These are phyloP conservation scores for Xylocopa sonorina DNA, from an alignment of 1,140 invertebrate genomes.

Conservation along the genomic window DNA sequence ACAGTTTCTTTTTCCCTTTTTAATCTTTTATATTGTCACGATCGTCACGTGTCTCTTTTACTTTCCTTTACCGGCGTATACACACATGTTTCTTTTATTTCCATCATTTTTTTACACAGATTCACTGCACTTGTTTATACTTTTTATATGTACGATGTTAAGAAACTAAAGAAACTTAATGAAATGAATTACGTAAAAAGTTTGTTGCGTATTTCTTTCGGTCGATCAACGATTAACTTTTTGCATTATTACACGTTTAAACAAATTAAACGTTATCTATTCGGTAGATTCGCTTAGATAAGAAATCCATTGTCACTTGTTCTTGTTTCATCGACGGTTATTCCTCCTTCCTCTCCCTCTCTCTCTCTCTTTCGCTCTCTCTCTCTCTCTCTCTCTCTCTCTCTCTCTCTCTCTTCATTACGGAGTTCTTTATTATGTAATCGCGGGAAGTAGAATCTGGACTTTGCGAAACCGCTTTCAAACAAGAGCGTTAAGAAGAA, in stretches of 20 bases:
- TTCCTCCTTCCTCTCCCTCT: too few relatives aligned
- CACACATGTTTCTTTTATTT: conserved; percentile 42
- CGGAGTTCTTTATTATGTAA: conserved; percentile 67
- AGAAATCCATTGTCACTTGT: conserved; percentile 48
- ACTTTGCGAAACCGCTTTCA: conserved; percentile 20
- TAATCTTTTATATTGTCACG: conserved; percentile 34
- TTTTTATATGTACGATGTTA: conserved; percentile 30
- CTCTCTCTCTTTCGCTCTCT: conserved; percentile 13
- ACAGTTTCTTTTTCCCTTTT: conserved; percentile 46
- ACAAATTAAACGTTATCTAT: conserved; percentile 58
- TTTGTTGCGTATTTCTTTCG: conserved; percentile 23
- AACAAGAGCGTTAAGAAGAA: conserved; percentile 25
- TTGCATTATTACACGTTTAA: conserved; percentile 55
- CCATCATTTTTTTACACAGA: conserved; percentile 39
- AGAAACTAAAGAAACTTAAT: conserved; percentile 43
- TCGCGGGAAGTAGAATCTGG: conserved; percentile 1
- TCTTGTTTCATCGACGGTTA: conserved; percentile 45
- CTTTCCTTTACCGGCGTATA: conserved; percentile 54
- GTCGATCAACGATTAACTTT: conserved; percentile 47
- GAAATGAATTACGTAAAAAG: conserved; percentile 46
- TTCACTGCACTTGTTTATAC: conserved; percentile 59
- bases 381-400: conserved; percentile 7
- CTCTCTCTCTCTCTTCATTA: conserved; percentile 38
- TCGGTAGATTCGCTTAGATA: conserved; percentile 55
- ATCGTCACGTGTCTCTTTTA: conserved; percentile 27